Percentiles rank a stretch among this genome's conserved stretches.
phyloP scores from a whole-genome alignment of 2,113 vertebrate species.

The Casuarius casuarius region DNA sequence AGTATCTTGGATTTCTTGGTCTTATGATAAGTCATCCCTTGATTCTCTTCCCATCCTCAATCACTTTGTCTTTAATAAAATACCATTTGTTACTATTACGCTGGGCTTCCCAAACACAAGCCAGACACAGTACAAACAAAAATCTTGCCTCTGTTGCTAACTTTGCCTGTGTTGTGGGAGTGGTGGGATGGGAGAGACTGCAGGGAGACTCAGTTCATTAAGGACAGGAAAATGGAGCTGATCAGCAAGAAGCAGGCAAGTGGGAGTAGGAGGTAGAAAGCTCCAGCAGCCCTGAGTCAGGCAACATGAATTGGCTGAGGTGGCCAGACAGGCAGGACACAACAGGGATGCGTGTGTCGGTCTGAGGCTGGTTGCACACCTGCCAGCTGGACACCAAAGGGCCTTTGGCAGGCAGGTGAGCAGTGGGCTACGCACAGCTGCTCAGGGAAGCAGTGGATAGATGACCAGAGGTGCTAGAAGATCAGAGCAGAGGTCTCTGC shows the following conservation, averaged over 20 bases:
- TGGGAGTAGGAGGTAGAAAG: not conserved
- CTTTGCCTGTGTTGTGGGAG: rapidly evolving
- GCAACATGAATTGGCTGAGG: not conserved
- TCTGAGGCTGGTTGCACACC: not conserved
- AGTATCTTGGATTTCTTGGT: not conserved
- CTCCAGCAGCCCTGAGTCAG: not conserved
- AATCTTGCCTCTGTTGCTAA: not conserved
- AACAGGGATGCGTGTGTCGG: not conserved
- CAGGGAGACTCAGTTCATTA: not conserved
- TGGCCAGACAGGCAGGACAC: not conserved
- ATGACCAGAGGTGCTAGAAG: not conserved
- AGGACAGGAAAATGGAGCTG: not conserved
- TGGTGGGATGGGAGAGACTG: not conserved
- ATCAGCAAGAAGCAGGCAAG: not conserved
- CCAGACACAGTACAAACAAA: not conserved
- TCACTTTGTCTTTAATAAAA: not conserved
- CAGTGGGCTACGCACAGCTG: not conserved
- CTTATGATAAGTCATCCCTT: not conserved
- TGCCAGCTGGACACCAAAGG: not conserved
- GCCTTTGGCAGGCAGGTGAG: not conserved
- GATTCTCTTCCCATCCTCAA: not conserved
- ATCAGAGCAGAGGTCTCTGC: not conserved
- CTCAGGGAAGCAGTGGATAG: not conserved
- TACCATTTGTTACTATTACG: not conserved
- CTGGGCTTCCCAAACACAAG: not conserved